Conservation (phyloP, 2,888 invertebrate species). For the Hecatera dysodea region DNA sequence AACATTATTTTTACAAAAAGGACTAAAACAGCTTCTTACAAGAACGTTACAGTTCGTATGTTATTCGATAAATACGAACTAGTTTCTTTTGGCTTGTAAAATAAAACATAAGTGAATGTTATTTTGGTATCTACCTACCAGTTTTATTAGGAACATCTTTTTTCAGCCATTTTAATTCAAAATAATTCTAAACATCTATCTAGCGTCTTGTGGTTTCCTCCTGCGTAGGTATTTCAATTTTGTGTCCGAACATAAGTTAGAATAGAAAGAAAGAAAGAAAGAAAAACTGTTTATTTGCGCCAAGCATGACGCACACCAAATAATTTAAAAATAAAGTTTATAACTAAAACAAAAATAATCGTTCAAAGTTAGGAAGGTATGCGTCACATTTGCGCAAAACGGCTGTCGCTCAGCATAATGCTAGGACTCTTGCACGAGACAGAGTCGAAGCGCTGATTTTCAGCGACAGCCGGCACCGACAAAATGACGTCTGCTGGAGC, state of each 20-base stretch:
- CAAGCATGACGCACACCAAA: too few relatives aligned
- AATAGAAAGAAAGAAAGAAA: too few relatives aligned
- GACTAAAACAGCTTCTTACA: not conserved
- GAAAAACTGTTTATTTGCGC: too few relatives aligned
- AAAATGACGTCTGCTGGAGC: too few relatives aligned
- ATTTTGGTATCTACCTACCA: not conserved
- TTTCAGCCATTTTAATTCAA: constrained; percentile 26
- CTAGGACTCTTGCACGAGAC: too few relatives aligned
- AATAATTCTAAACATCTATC: constrained; percentile 24
- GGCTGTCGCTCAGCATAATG: too few relatives aligned
- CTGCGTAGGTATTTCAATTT: not conserved
- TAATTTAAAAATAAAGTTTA: too few relatives aligned
- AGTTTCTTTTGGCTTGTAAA: not conserved
- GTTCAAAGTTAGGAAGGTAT: too few relatives aligned
- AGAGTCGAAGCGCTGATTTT: too few relatives aligned
- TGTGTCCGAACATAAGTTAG: not conserved
- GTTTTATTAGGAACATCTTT: constrained; percentile 5
- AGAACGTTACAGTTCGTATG: not conserved
- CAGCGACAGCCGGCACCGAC: too few relatives aligned
- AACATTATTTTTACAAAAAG: not conserved
- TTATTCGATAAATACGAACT: constrained; percentile 1
- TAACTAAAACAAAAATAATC: too few relatives aligned
- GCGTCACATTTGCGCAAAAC: too few relatives aligned
- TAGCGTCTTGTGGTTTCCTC: not conserved
- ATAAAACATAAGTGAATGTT: constrained; percentile 20